These are phyloP conservation scores for Brachionus rubens DNA, from an alignment of 1,140 invertebrate species.

Conservation along the genomic window DNA sequence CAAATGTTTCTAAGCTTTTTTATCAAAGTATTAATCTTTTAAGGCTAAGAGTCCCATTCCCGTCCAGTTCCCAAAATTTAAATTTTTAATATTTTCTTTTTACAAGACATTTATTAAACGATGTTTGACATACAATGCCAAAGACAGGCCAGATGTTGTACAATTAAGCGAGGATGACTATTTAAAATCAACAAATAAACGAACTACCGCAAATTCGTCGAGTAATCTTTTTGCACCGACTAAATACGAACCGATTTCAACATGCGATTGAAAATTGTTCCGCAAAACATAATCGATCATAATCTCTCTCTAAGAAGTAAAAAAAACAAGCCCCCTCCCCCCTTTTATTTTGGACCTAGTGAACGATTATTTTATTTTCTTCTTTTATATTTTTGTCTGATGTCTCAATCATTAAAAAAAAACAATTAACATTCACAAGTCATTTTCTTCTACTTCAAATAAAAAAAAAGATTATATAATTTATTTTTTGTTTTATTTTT, in stretches of 20 bases:
- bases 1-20: no score
- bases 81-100: background rate
- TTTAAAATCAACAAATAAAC: constrained; percentile 60
- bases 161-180: constrained; percentile 90
- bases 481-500: no score
- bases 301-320: background rate
- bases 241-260: constrained; percentile 37
- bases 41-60: no score
- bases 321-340: background rate
- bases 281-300: background rate
- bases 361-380: no score
- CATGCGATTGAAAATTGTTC: constrained; percentile 12
- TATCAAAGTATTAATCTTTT: no score
- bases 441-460: no score
- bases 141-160: constrained; percentile 94
- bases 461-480: no score
- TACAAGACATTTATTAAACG: constrained; percentile 78
- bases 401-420: no score
- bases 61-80: no score
- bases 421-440: no score
- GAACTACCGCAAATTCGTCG: constrained; percentile 24
- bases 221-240: constrained; percentile 42
- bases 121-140: constrained; percentile 95
- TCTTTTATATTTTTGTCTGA: no score
- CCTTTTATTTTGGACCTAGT: no score